Percentiles rank a stretch among this genome's conserved stretches.
These are phyloP conservation scores for Tolmerus cingulatus DNA, from an alignment of 2,888 invertebrate species.

Conservation along the genomic window DNA sequence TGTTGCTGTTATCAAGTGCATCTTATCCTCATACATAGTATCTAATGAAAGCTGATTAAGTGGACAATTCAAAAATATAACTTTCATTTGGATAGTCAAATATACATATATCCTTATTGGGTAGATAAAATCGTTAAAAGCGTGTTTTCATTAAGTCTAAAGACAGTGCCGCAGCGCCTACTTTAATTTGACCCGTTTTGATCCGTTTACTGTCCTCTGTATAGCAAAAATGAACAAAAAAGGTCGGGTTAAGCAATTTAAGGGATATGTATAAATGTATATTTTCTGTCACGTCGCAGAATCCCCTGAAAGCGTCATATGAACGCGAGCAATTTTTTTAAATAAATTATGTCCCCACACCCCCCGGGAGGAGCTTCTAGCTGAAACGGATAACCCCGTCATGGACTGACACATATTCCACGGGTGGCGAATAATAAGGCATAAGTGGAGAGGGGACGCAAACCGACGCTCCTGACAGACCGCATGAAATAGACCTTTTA, in stretches of 20 bases:
- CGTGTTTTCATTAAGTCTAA: too few relatives aligned
- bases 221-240: neutral
- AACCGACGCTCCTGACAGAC: neutral
- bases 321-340: neutral
- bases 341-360: neutral
- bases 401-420: neutral
- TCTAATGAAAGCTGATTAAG: too few relatives aligned
- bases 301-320: neutral
- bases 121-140: too few relatives aligned
- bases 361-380: neutral
- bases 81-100: too few relatives aligned
- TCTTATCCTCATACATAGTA: too few relatives aligned
- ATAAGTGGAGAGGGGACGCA: neutral
- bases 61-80: too few relatives aligned
- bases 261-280: neutral
- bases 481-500: conserved; percentile 6
- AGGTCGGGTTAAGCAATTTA: neutral
- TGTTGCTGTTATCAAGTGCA: too few relatives aligned
- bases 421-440: neutral
- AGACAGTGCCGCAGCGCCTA: neutral
- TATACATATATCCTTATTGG: too few relatives aligned
- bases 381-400: neutral
- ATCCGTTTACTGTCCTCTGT: neutral
- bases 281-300: neutral
- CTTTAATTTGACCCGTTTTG: neutral